Evolutionary conservation across 2,888 invertebrate species (phyloP).

Genomic region (Neuroscelio doddi): DNA sequence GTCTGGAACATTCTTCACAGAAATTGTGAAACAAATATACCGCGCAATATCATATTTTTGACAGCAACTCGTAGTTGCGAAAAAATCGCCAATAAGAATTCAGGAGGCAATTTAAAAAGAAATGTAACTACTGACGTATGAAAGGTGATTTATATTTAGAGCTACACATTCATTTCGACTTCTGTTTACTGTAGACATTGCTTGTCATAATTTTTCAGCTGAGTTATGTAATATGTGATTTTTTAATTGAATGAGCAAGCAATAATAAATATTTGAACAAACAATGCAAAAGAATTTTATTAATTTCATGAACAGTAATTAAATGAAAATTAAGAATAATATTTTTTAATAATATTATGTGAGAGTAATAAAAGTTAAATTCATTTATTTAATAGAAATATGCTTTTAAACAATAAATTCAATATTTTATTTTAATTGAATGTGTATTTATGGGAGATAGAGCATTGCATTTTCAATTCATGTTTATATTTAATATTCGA

Average conservation of each 20-base stretch:
- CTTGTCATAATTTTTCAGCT: too few species aligned
- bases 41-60: constrained; percentile 15
- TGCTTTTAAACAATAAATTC: too few species aligned
- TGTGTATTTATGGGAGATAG: neutral
- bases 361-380: too few species aligned
- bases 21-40: constrained; percentile 31
- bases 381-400: too few species aligned
- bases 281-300: too few species aligned
- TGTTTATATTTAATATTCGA: neutral
- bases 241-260: too few species aligned
- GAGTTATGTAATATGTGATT: too few species aligned
- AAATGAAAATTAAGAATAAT: too few species aligned
- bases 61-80: constrained; percentile 17
- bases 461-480: neutral
- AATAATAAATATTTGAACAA: too few species aligned
- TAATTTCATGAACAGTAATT: too few species aligned
- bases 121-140: constrained; percentile 19
- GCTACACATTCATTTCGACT: constrained; percentile 48
- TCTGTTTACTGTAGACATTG: neutral
- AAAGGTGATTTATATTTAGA: constrained; percentile 47
- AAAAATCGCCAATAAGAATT: constrained; percentile 15
- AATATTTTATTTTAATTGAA: neutral
- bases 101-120: constrained; percentile 21
- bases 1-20: neutral
- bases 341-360: too few species aligned